Base-by-base conservation (phyloP, 2,797 vertebrate species). In the Chanos chanos region DNA sequence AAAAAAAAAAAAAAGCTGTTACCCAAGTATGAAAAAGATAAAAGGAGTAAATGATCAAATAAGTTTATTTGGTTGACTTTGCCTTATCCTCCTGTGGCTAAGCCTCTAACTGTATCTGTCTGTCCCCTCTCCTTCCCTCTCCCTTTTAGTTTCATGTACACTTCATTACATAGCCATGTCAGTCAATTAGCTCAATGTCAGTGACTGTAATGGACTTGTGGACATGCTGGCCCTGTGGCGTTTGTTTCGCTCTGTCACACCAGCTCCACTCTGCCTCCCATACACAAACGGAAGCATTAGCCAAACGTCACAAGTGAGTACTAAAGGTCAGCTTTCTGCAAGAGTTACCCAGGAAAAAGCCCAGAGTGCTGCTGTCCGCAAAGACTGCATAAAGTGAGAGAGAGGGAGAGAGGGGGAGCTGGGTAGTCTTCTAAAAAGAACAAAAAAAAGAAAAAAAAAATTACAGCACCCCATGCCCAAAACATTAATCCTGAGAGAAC, bases 161-260 rank as follows among this genome's bases (percentile, higher is more conserved):
- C 24, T 27, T 65, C 34, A 69, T 61, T 64, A 67, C 72, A 68
- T 58, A 61, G 33, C 59, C 60, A 60, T 25, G 47, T 61, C 56
- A 74, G 69, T 86, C 83, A 76, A 85, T 87, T 82, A 83, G 75
- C 79, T 86, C 82, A 74, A 81, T 81, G 77, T 83, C 81, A 69
- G 48, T 62, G 75, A 48, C 72, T 74, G 64, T 81, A 80, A 82
- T 75, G 75, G 77, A 77, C 77, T 77, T 58, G 66, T 72, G 76
- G 78, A 80, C 75, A 70, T 37, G 58, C 72, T 58, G 70, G 66
- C 78, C 81, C 82, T 25, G 61, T 78, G 78, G 81, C 72, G 24
- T 56, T 78, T 66, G 68, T 64, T 77, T 68, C 12, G 4, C 72
- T 56, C 66, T 66, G 64, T 72, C 66, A 73, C 70, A 74, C 51